Percentiles rank a stretch among this genome's conserved stretches.
Evolutionary conservation across 2,797 vertebrate genomes (phyloP).

Genomic region (Euphonia xanthogaster): DNA sequence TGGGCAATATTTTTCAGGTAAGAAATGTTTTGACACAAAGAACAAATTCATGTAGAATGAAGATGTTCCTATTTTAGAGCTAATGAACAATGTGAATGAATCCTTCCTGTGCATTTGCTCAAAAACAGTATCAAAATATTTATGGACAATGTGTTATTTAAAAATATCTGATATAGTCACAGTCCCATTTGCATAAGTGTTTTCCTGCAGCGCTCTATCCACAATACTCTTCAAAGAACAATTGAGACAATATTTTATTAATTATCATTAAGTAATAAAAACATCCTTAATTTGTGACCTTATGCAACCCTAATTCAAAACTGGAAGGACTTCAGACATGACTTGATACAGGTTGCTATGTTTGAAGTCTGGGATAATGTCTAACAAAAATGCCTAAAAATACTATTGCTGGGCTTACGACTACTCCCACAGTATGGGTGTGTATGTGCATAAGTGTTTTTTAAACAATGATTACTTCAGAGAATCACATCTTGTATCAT

Average conservation of each 20-base stretch:
- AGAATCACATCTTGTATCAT: background rate
- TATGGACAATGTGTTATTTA: background rate
- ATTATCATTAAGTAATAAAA: background rate
- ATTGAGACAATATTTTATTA: background rate
- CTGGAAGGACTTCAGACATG: background rate
- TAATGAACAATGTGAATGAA: background rate
- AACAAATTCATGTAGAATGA: background rate
- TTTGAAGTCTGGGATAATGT: background rate
- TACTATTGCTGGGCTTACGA: background rate
- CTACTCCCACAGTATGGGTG: background rate
- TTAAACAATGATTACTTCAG: background rate
- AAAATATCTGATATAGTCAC: background rate
- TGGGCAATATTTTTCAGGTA: background rate
- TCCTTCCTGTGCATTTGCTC: background rate
- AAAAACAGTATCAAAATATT: background rate
- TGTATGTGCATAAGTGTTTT: fast-evolving
- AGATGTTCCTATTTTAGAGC: background rate
- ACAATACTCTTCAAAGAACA: background rate
- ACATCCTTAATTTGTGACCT: background rate
- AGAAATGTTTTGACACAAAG: constrained; percentile 26
- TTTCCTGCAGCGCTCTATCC: background rate
- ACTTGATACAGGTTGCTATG: background rate
- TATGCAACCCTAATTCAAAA: background rate
- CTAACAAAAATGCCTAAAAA: background rate
- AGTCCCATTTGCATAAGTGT: background rate